These are phyloP conservation scores for Sanderia malayensis DNA, from an alignment of 30 jellyfish, hydroid and myxozoan species.

Conservation along the genomic window DNA sequence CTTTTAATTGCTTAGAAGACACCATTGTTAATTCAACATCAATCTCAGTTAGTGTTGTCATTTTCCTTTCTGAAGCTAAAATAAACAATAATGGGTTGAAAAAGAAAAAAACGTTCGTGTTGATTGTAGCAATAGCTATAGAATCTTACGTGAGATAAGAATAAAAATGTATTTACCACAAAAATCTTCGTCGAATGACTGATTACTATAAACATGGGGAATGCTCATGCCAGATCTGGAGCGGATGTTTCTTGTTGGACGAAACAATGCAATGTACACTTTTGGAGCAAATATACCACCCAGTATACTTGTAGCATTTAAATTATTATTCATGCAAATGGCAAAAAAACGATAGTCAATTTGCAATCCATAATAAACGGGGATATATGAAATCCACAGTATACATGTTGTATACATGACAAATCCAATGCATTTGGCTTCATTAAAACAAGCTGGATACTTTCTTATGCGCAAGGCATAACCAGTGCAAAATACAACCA, in stretches of 20 bases:
- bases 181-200: constrained; percentile 30
- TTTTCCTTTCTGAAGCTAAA: constrained; percentile 4
- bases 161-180: constrained; percentile 1
- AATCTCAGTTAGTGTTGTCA: constrained; percentile 29
- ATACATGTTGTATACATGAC: constrained; percentile 81
- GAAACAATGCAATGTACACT: constrained; percentile 57
- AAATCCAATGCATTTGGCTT: constrained; percentile 82
- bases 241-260: constrained; percentile 70
- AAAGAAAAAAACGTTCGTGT: background rate
- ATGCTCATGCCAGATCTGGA: constrained; percentile 51
- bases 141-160: no score
- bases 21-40: constrained; percentile 17
- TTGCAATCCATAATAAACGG: constrained; percentile 53
- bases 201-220: constrained; percentile 55
- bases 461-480: constrained; percentile 89
- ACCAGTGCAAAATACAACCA: constrained; percentile 65
- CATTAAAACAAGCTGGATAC: constrained; percentile 81
- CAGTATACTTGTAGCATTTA: constrained; percentile 83
- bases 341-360: constrained; percentile 37
- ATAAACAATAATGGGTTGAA: background rate
- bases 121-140: background rate
- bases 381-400: constrained; percentile 66
- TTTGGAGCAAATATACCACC: constrained; percentile 87
- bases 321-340: constrained; percentile 51
- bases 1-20: no score